A percentile compares a stretch with the other conserved stretches of the same genome.
Evolutionary conservation across 2,888 invertebrate genomes (phyloP).

Genomic region (Psococerastis gibbosa): DNA sequence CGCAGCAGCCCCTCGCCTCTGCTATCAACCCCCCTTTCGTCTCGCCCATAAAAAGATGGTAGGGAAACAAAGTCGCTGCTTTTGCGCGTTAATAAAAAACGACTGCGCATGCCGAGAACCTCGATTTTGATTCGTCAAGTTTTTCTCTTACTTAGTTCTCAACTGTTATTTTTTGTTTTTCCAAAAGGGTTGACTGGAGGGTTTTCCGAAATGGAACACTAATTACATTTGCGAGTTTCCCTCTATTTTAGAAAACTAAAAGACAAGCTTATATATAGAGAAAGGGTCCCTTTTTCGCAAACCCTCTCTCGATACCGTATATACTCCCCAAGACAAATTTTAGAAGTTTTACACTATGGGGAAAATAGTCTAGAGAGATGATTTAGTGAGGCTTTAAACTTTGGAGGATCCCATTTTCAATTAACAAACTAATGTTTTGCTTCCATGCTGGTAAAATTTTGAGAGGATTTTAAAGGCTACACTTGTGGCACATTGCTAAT

Average conservation of each 20-base stretch:
- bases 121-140: neutral
- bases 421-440: too few relatives aligned
- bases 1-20: neutral
- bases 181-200: conserved; percentile 6
- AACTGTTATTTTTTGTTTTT: neutral
- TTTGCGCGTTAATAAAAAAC: neutral
- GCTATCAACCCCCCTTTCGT: neutral
- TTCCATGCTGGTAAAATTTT: too few relatives aligned
- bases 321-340: too few relatives aligned
- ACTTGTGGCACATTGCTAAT: too few relatives aligned
- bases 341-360: neutral
- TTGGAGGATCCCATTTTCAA: neutral
- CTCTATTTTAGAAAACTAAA: conserved; percentile 1
- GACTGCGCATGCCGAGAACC: neutral
- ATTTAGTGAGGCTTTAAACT: neutral
- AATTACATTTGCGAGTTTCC: conserved; percentile 7
- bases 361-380: too few relatives aligned
- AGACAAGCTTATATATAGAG: conserved; percentile 7
- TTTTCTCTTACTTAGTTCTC: neutral
- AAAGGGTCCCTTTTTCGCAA: too few relatives aligned
- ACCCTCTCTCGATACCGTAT: too few relatives aligned
- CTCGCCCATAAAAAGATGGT: neutral
- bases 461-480: too few relatives aligned
- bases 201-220: conserved; percentile 5
- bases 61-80: neutral